These are phyloP conservation scores for Leptopilina syphax DNA, from an alignment of 2,888 invertebrate genomes.

Conservation along the genomic window DNA sequence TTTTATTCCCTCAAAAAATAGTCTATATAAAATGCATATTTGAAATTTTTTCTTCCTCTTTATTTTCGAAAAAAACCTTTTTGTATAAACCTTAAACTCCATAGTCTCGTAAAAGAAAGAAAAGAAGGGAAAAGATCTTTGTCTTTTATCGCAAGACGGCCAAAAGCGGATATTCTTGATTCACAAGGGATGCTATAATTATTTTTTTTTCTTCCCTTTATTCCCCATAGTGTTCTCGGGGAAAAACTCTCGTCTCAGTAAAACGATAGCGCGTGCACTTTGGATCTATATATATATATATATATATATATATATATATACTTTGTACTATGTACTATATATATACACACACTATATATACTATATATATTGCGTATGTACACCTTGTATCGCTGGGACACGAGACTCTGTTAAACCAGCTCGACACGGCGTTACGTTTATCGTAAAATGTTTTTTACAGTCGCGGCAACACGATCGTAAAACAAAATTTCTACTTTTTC, in stretches of 20 bases:
- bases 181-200: conserved; percentile 39
- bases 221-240: neutral
- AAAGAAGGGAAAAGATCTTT: neutral
- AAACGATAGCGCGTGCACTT: conserved; percentile 31
- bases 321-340: no score
- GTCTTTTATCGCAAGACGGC: conserved; percentile 36
- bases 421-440: conserved; percentile 51
- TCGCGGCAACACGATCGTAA: conserved; percentile 52
- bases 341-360: no score
- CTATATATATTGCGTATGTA: neutral
- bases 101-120: conserved; percentile 27
- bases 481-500: conserved; percentile 40
- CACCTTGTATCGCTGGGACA: conserved; percentile 28
- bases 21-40: no score
- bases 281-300: neutral
- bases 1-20: no score
- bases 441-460: conserved; percentile 58
- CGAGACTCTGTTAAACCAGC: conserved; percentile 48
- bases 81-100: conserved; percentile 40
- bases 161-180: conserved; percentile 23
- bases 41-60: no score
- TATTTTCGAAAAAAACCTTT: conserved; percentile 17
- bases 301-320: neutral
- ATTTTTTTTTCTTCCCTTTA: conserved; percentile 22
- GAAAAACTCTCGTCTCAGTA: conserved; percentile 4